These are phyloP conservation scores for Brachionus koreanus DNA, from an alignment of 1,140 invertebrate species.

Conservation along the genomic window DNA sequence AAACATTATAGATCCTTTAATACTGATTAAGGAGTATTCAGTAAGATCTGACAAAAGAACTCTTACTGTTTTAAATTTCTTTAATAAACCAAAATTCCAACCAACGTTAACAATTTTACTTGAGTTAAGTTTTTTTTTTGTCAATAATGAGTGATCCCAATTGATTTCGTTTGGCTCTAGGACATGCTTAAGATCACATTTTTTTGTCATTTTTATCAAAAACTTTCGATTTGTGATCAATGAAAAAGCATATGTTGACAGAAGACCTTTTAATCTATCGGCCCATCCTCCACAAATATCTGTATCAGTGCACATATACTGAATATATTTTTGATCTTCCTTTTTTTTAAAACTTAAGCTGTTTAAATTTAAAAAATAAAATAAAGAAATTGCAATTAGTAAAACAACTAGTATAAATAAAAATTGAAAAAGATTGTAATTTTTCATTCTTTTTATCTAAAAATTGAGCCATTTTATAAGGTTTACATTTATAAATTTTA, in stretches of 20 bases:
- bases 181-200: constrained; percentile 6
- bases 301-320: background rate
- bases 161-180: background rate
- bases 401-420: no score
- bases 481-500: no score
- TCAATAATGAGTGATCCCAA: background rate
- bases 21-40: background rate
- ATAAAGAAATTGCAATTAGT: no score
- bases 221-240: constrained; percentile 8
- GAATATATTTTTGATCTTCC: background rate
- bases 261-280: constrained; percentile 18
- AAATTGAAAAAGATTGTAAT: no score
- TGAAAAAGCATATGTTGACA: constrained; percentile 20
- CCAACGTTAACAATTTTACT: background rate
- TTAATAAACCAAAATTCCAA: background rate
- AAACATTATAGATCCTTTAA: background rate
- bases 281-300: constrained; percentile 25
- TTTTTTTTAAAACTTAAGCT: no score
- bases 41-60: background rate
- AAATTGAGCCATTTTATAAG: no score
- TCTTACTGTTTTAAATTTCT: background rate
- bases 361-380: no score
- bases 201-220: constrained; percentile 29
- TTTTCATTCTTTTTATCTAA: no score
- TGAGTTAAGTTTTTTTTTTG: background rate